These are phyloP conservation scores for Myopa tessellatipennis DNA, from an alignment of 2,888 invertebrate genomes.

Conservation along the genomic window DNA sequence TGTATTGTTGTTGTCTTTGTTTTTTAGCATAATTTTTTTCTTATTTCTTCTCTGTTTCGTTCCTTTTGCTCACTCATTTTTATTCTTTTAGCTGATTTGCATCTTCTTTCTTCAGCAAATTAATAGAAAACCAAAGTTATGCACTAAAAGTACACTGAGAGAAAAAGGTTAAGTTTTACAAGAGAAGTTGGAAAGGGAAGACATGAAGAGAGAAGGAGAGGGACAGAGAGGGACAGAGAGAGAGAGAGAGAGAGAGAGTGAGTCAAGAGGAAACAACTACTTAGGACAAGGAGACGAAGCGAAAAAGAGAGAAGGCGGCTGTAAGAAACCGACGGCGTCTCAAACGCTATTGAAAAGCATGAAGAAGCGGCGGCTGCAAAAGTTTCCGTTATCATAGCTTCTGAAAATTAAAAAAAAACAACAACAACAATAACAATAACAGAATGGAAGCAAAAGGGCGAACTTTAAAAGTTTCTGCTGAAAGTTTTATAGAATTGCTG, in stretches of 20 bases:
- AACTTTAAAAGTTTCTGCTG: constrained; percentile 31
- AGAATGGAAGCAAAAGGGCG: background rate
- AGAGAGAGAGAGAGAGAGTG: background rate
- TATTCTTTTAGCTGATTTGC: constrained; percentile 26
- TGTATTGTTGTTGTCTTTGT: background rate
- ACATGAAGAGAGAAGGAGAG: too few relatives aligned
- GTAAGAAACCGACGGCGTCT: constrained; percentile 2
- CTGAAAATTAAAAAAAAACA: background rate
- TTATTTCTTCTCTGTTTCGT: constrained; percentile 5
- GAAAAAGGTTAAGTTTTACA: too few relatives aligned
- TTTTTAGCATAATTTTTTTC: background rate
- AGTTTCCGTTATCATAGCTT: constrained; percentile 1
- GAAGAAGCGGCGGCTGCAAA: constrained; percentile 6
- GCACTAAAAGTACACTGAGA: background rate
- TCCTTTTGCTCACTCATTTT: background rate
- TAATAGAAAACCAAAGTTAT: constrained; percentile 37
- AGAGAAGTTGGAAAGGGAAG: too few relatives aligned
- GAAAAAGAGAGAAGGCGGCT: background rate
- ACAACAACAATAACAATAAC: background rate
- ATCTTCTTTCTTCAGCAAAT: constrained; percentile 36
- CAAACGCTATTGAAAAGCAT: constrained; percentile 10
- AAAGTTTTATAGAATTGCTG: constrained; percentile 26
- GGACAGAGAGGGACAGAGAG: background rate
- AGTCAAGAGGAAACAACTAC: background rate
- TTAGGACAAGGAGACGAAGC: background rate